phyloP scores from a whole-genome alignment of 2,888 invertebrate genomes.

The Oxyteleia sp. region DNA sequence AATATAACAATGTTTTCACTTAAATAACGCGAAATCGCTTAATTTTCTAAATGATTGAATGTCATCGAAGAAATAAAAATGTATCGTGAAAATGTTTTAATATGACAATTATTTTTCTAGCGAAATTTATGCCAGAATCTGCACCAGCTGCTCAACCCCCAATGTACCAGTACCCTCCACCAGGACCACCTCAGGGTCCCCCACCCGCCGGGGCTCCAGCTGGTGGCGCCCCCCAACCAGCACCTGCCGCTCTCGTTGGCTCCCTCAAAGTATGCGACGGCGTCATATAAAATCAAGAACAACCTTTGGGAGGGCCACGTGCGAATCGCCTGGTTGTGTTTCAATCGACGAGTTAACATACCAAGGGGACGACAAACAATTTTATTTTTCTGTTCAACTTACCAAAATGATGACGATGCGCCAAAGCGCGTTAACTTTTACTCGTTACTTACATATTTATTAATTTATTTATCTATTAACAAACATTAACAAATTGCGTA shows the following conservation, averaged over 20 bases:
- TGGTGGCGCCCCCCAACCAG: constrained; percentile 70
- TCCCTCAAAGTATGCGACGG: constrained; percentile 64
- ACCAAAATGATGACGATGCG: not conserved
- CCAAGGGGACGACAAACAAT: not conserved
- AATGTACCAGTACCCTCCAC: no score
- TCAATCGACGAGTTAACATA: constrained; percentile 31
- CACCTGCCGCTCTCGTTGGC: constrained; percentile 73
- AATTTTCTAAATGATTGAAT: no score
- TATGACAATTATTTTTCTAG: no score
- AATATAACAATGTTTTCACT: no score
- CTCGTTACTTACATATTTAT: not conserved
- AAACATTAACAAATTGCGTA: no score
- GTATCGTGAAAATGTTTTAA: no score
- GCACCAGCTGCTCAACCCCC: no score
- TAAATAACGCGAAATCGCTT: no score
- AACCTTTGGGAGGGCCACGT: constrained; percentile 17
- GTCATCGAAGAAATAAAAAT: no score
- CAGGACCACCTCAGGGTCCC: no score
- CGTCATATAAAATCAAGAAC: constrained; percentile 65
- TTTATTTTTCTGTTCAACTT: constrained; percentile 14
- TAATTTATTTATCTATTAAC: not conserved
- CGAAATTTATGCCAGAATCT: no score
- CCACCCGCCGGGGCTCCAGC: no score
- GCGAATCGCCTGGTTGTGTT: constrained; percentile 49
- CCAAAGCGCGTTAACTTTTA: not conserved